phyloP scores from a whole-genome alignment of 2,113 vertebrate species.

The Talpa occidentalis region DNA sequence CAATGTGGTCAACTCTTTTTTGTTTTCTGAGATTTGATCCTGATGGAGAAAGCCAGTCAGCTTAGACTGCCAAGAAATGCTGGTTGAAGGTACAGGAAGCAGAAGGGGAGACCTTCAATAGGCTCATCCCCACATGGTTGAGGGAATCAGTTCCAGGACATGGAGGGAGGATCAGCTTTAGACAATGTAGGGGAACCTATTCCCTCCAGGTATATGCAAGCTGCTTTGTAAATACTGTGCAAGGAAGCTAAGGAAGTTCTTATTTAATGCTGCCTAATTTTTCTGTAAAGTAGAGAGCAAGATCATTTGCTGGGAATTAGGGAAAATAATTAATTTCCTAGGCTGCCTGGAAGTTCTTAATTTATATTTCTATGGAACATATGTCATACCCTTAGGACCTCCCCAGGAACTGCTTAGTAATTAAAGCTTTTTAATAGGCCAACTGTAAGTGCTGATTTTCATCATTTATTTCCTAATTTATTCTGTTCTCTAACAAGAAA shows the following conservation, averaged over 20 bases:
- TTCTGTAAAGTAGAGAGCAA: slow-evolving; percentile 37
- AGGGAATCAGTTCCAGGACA: neutral
- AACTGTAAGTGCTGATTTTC: slow-evolving; percentile 61
- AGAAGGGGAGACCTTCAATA: neutral
- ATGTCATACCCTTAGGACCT: slow-evolving; percentile 66
- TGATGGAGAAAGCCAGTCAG: neutral
- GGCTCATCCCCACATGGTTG: neutral
- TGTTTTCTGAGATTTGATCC: neutral
- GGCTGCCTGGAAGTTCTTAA: slow-evolving; percentile 73
- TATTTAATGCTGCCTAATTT: neutral
- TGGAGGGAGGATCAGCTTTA: neutral
- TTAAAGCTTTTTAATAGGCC: slow-evolving; percentile 72
- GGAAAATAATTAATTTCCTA: slow-evolving; percentile 69
- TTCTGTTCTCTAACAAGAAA: slow-evolving; percentile 58
- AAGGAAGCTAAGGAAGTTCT: neutral
- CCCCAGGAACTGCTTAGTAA: slow-evolving; percentile 60
- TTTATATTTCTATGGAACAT: slow-evolving; percentile 71
- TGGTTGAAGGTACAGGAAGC: neutral
- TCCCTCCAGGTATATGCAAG: too few species aligned
- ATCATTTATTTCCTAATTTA: slow-evolving; percentile 70
- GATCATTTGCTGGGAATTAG: slow-evolving; percentile 62
- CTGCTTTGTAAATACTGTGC: neutral
- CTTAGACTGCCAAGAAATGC: neutral
- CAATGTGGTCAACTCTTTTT: neutral
- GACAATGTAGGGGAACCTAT: neutral